Evolutionary conservation across 2,888 invertebrate species (phyloP).

Genomic region (Panopea generosa): DNA sequence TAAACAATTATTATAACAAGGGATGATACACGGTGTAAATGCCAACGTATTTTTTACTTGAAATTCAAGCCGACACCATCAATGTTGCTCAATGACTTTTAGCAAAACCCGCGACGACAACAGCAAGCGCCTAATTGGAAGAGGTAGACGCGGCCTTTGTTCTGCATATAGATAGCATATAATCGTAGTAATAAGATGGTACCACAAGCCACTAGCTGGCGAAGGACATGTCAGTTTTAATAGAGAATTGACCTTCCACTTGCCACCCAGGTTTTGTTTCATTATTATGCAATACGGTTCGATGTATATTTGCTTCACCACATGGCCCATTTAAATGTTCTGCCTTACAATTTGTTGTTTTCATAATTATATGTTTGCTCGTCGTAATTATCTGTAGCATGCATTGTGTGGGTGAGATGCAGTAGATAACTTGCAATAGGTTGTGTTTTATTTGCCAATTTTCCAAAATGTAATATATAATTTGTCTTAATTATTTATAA

Average conservation of each 20-base stretch:
- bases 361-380: slow-evolving; percentile 55
- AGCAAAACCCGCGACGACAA: background rate
- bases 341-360: slow-evolving; percentile 49
- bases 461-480: too few species aligned
- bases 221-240: slow-evolving; percentile 44
- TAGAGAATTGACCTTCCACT: slow-evolving; percentile 34
- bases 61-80: slow-evolving; percentile 1
- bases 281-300: slow-evolving; percentile 33
- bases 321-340: slow-evolving; percentile 56
- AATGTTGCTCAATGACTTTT: background rate
- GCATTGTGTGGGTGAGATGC: slow-evolving; percentile 18
- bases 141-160: slow-evolving; percentile 28
- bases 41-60: background rate
- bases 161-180: slow-evolving; percentile 20
- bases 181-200: slow-evolving; percentile 25
- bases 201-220: slow-evolving; percentile 4
- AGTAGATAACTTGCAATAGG: background rate
- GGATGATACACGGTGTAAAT: background rate
- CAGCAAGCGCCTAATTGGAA: slow-evolving; percentile 2
- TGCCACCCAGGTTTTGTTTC: slow-evolving; percentile 35
- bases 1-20: background rate
- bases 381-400: slow-evolving; percentile 28
- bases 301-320: slow-evolving; percentile 16
- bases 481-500: too few species aligned
- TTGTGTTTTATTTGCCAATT: too few species aligned